Evolutionary conservation across 1,140 invertebrate genomes (phyloP).

Genomic region (Trachymyrmex cornetzi): DNA sequence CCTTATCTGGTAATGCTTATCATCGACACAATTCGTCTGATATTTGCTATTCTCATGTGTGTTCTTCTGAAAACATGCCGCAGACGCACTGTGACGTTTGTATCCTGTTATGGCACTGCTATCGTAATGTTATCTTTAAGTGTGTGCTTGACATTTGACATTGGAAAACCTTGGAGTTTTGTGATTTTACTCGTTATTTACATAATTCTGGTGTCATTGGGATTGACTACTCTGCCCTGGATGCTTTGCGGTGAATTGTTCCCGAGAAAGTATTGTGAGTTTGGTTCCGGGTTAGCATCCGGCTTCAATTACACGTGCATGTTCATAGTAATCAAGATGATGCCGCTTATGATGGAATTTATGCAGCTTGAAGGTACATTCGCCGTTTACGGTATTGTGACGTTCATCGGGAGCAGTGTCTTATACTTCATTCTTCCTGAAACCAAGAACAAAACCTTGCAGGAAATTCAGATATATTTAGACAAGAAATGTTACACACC

Average conservation of each 20-base stretch:
- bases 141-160: constrained; percentile 80
- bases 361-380: constrained; percentile 89
- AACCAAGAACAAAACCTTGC: constrained; percentile 92
- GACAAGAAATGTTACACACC: neutral
- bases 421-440: constrained; percentile 91
- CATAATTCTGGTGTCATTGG: constrained; percentile 88
- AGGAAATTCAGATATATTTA: constrained; percentile 91
- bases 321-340: constrained; percentile 91
- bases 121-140: constrained; percentile 87
- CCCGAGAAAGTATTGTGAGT: constrained; percentile 86
- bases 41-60: constrained; percentile 88
- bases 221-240: constrained; percentile 90
- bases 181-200: constrained; percentile 87
- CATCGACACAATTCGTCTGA: constrained; percentile 90
- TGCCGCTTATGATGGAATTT: constrained; percentile 88
- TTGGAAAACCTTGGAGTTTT: constrained; percentile 85
- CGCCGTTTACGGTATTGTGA: constrained; percentile 89
- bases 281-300: constrained; percentile 89
- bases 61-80: constrained; percentile 88
- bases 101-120: constrained; percentile 88
- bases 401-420: constrained; percentile 89
- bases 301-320: constrained; percentile 88
- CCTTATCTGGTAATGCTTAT: constrained; percentile 89
- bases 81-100: constrained; percentile 87
- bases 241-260: constrained; percentile 90